phyloP scores from a whole-genome alignment of 2,797 vertebrate genomes.

The Ctenopoma kingsleyae region DNA sequence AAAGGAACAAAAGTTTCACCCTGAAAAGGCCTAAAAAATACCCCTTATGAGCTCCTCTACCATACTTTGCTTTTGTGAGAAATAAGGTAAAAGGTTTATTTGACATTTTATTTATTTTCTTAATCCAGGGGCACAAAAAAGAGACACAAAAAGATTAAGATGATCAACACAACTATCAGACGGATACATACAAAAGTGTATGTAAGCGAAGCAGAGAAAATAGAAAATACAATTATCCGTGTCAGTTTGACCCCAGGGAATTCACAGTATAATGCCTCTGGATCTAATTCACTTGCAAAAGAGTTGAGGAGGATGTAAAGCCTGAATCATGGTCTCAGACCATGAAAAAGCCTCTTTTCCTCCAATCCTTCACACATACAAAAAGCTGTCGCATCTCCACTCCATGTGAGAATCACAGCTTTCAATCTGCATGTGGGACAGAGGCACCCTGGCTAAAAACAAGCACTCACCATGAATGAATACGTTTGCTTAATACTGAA shows the following conservation, averaged over 20 bases:
- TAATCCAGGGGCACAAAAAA: neutral
- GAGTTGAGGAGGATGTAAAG: constrained; percentile 71
- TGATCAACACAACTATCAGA: constrained; percentile 38
- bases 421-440: constrained; percentile 67
- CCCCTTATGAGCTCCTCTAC: neutral
- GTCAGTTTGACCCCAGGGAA: constrained; percentile 62
- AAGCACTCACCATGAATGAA: constrained; percentile 74
- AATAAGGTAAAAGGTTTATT: constrained; percentile 15
- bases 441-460: constrained; percentile 63
- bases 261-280: constrained; percentile 56
- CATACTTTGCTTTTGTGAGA: constrained; percentile 3
- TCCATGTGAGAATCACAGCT: constrained; percentile 53
- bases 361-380: constrained; percentile 71
- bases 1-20: neutral
- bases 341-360: constrained; percentile 76
- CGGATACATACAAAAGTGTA: neutral
- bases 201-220: constrained; percentile 47
- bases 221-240: constrained; percentile 61
- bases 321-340: constrained; percentile 70
- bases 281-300: constrained; percentile 75
- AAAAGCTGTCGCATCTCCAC: constrained; percentile 71
- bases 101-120: neutral
- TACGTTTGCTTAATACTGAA: constrained; percentile 60
- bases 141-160: constrained; percentile 9
- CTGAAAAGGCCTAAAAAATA: constrained; percentile 4